These are phyloP conservation scores for Oscheius sp. DNA, from an alignment of 1,140 invertebrate species.

Conservation along the genomic window DNA sequence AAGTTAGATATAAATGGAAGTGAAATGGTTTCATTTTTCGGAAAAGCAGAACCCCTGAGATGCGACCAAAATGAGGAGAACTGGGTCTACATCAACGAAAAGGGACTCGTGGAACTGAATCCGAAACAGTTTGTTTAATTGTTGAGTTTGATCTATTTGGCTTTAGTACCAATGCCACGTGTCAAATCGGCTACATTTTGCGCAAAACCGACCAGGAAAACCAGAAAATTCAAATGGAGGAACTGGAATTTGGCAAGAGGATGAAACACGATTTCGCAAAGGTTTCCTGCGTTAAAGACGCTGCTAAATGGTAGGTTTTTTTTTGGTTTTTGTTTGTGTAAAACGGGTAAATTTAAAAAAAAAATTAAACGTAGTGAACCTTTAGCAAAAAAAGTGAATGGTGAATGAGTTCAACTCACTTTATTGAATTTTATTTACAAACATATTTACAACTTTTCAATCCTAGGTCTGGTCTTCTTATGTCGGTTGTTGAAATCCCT, in stretches of 20 bases:
- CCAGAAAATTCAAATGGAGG: background rate
- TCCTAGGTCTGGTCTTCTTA: slow-evolving; percentile 5
- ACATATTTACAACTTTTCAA: too few relatives aligned
- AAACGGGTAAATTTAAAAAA: too few relatives aligned
- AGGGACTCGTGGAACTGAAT: slow-evolving; percentile 22
- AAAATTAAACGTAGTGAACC: too few relatives aligned
- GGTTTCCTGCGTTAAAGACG: slow-evolving; percentile 13
- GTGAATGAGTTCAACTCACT: background rate
- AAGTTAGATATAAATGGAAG: slow-evolving; percentile 39
- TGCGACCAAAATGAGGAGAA: slow-evolving; percentile 33
- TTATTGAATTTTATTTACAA: too few relatives aligned
- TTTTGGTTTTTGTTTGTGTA: too few relatives aligned
- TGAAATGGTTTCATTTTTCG: slow-evolving; percentile 40
- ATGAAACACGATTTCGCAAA: slow-evolving; percentile 24
- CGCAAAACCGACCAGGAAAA: slow-evolving; percentile 19
- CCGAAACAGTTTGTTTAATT: background rate
- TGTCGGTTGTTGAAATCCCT: background rate
- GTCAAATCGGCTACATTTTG: slow-evolving; percentile 22
- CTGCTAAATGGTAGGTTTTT: slow-evolving; percentile 11
- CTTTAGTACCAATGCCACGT: slow-evolving; percentile 16
- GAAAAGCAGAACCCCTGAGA: slow-evolving; percentile 18
- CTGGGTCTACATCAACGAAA: slow-evolving; percentile 37
- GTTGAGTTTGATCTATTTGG: slow-evolving; percentile 3
- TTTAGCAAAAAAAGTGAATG: too few relatives aligned
- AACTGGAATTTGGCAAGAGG: background rate